phyloP scores from a whole-genome alignment of 2,888 invertebrate species.

The Sipha maydis region DNA sequence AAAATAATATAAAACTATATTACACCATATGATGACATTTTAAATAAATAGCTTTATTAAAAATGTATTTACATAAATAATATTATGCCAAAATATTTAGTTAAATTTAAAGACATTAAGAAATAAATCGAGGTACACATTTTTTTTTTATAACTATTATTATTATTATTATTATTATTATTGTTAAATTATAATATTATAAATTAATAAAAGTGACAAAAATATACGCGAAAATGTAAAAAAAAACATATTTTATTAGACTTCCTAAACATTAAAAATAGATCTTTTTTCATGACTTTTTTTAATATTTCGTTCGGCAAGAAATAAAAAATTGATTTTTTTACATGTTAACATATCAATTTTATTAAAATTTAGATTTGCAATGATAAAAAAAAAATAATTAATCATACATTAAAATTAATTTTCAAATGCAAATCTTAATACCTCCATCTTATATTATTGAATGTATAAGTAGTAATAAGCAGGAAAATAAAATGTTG shows the following conservation, averaged over 20 bases:
- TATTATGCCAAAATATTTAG: neutral
- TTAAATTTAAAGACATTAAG: neutral
- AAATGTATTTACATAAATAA: neutral
- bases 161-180: too few relatives aligned
- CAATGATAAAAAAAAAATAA: too few relatives aligned
- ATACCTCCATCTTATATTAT: neutral
- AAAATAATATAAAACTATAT: neutral
- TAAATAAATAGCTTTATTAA: neutral
- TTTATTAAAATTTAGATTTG: neutral
- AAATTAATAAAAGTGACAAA: too few relatives aligned
- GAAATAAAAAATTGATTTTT: too few relatives aligned
- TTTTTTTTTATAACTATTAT: too few relatives aligned
- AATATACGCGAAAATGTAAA: neutral
- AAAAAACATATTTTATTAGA: neutral
- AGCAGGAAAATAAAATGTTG: too few relatives aligned
- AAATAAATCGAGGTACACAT: neutral
- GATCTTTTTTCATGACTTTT: neutral
- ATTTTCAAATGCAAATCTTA: too few relatives aligned
- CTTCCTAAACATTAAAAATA: neutral
- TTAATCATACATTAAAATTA: too few relatives aligned
- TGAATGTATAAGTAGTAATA: too few relatives aligned
- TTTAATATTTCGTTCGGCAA: neutral
- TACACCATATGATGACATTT: neutral
- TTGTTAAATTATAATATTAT: too few relatives aligned
- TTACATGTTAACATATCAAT: neutral